Percentiles rank a stretch among this genome's conserved stretches.
Conservation (phyloP, 1,140 invertebrate species). For the Atta texana region DNA sequence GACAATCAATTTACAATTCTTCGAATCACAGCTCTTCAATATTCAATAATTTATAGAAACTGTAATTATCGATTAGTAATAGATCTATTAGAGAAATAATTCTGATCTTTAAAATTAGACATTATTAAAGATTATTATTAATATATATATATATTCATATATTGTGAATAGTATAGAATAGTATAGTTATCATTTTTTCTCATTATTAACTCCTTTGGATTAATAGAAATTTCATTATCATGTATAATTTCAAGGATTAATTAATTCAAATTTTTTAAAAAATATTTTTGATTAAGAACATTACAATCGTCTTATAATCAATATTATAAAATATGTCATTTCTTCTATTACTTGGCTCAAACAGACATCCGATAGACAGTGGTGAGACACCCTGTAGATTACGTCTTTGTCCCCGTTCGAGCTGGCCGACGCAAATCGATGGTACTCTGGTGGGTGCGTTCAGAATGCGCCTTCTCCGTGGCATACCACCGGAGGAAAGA, state of each 20-base stretch:
- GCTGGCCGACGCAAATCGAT: constrained; percentile 54
- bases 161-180: not conserved
- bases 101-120: not conserved
- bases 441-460: constrained; percentile 78
- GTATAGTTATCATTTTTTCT: not conserved
- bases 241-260: not conserved
- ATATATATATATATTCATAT: not conserved
- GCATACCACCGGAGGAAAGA: constrained; percentile 79
- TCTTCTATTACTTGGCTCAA: not conserved
- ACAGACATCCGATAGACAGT: constrained; percentile 17
- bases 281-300: no score
- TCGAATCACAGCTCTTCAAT: not conserved
- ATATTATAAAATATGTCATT: not conserved
- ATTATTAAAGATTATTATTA: not conserved
- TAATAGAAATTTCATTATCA: not conserved
- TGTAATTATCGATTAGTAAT: not conserved
- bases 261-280: not conserved
- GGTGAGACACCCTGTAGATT: constrained; percentile 57
- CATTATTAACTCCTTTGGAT: not conserved
- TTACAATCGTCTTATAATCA: not conserved
- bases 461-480: constrained; percentile 81
- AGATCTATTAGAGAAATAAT: constrained; percentile 5
- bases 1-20: no score
- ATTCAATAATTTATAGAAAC: not conserved
- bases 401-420: constrained; percentile 58